Evolutionary conservation across 1,140 invertebrate genomes (phyloP), one percentile per base, ranked within the genome.

Genomic region (Trichogramma pretiosum): DNA sequence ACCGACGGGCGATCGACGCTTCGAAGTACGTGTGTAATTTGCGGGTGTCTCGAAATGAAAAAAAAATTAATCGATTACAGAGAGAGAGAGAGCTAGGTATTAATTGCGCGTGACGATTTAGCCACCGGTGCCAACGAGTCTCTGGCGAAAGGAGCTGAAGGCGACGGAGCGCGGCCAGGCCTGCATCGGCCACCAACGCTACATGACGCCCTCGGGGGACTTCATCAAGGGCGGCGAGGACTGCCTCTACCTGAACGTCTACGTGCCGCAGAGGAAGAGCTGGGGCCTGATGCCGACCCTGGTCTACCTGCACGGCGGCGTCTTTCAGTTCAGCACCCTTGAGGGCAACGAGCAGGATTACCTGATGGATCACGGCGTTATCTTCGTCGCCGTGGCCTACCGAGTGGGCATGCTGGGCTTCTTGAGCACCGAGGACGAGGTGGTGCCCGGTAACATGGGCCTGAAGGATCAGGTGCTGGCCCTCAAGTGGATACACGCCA

Each of bases 401-500:
- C 23, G 44, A 4, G 23, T 19, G 1, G 35, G 35, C 3, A 9
- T 18, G 0, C 35, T 46, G 3, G 44, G 35, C 18, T 46, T 37
- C 7, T 14, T 46, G 8, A 46, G 44, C 24, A 46, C 44, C 4
- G 44, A 46, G n/a, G 44, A 46, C 22, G 24, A 37, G 1, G 44
- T 46, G 1, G 44, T 46, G 10, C 7, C 35, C 7, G 44, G 44
- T 7, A 46, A 46, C 17, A 46, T 46, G 35, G 44, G 35, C 9
- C 13, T 46, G 3, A 46, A 46, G 17, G 44, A 46, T 11, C 44
- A 46, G 24, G 24, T 24, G 10, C 3, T 46, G 23, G 44, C 44
- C 22, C 10, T 46, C 2, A 22, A 10, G 17, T 46, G 44, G 34
- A 8, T 46, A 10, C 17, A 5, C 1, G 33, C 26, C 8, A 37